Percentiles rank a stretch among this genome's conserved stretches.
Evolutionary conservation across 2,888 invertebrate species (phyloP).

Genomic region (Andrena haemorrhoa): DNA sequence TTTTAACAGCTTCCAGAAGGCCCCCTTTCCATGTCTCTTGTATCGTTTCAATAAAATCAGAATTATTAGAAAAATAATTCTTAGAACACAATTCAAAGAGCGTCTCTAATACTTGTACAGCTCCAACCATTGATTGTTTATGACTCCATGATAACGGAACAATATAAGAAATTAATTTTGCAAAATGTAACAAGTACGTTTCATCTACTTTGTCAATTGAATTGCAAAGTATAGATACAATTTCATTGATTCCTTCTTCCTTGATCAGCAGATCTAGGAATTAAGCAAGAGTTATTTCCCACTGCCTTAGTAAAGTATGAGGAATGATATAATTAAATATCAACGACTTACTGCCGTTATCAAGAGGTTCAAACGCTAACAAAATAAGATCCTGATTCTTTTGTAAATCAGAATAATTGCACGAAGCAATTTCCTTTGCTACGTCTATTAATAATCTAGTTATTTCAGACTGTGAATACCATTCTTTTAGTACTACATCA

Average conservation of each 20-base stretch:
- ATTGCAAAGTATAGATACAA: slow-evolving; percentile 83
- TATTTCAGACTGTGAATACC: slow-evolving; percentile 85
- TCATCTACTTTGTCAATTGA: slow-evolving; percentile 74
- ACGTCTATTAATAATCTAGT: slow-evolving; percentile 84
- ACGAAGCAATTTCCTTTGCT: slow-evolving; percentile 71
- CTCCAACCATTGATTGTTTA: slow-evolving; percentile 63
- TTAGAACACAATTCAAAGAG: slow-evolving; percentile 73
- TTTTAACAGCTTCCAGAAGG: slow-evolving; percentile 69
- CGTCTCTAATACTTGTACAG: slow-evolving; percentile 74
- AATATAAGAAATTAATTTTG: slow-evolving; percentile 71
- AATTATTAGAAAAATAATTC: slow-evolving; percentile 53
- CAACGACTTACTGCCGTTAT: slow-evolving; percentile 83
- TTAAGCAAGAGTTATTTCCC: slow-evolving; percentile 29
- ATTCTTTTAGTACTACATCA: slow-evolving; percentile 83
- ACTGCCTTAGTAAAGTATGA: background rate
- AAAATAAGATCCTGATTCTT: slow-evolving; percentile 74
- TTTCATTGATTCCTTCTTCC: slow-evolving; percentile 81
- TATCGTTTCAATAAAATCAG: slow-evolving; percentile 57
- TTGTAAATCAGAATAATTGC: slow-evolving; percentile 60
- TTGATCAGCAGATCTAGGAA: slow-evolving; percentile 85
- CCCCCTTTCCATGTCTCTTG: slow-evolving; percentile 75
- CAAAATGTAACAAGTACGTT: slow-evolving; percentile 56
- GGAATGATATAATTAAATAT: background rate
- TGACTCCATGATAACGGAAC: slow-evolving; percentile 74
- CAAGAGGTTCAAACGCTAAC: slow-evolving; percentile 76